phyloP scores from a whole-genome alignment of 2,797 vertebrate species.

The Lacerta agilis region DNA sequence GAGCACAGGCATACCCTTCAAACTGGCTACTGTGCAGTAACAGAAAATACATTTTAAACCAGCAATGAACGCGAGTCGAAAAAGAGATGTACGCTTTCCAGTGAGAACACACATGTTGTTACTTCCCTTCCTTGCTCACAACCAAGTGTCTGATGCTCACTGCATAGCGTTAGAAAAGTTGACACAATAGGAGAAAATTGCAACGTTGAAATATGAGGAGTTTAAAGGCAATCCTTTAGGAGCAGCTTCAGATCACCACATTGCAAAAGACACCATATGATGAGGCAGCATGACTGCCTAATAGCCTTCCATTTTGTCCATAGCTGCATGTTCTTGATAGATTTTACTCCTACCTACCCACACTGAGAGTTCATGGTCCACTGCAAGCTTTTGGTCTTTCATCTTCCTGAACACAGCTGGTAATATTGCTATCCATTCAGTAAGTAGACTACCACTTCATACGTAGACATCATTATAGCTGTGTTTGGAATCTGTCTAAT shows the following conservation, averaged over 20 bases:
- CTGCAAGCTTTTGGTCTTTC: constrained; percentile 83
- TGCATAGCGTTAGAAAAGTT: constrained; percentile 35
- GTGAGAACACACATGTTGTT: constrained; percentile 3
- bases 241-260: constrained; percentile 54
- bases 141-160: constrained; percentile 52
- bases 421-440: constrained; percentile 84
- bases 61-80: constrained; percentile 47
- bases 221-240: constrained; percentile 67
- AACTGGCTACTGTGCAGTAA: constrained; percentile 55
- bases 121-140: constrained; percentile 33
- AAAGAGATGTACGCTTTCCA: constrained; percentile 41
- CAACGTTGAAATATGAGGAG: constrained; percentile 64
- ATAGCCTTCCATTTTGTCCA: constrained; percentile 65
- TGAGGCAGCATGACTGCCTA: constrained; percentile 70
- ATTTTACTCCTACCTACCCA: constrained; percentile 58
- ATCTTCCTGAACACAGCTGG: constrained; percentile 45
- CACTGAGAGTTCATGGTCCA: constrained; percentile 78
- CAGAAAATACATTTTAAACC: constrained; percentile 49
- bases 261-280: constrained; percentile 64
- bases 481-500: constrained; percentile 98
- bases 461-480: constrained; percentile 98
- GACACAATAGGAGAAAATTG: constrained; percentile 61
- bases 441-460: constrained; percentile 96
- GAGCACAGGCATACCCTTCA: constrained; percentile 27
- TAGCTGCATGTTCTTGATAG: constrained; percentile 62